Conservation (phyloP, 2,888 invertebrate genomes). For the Oxystoma pomonae region DNA sequence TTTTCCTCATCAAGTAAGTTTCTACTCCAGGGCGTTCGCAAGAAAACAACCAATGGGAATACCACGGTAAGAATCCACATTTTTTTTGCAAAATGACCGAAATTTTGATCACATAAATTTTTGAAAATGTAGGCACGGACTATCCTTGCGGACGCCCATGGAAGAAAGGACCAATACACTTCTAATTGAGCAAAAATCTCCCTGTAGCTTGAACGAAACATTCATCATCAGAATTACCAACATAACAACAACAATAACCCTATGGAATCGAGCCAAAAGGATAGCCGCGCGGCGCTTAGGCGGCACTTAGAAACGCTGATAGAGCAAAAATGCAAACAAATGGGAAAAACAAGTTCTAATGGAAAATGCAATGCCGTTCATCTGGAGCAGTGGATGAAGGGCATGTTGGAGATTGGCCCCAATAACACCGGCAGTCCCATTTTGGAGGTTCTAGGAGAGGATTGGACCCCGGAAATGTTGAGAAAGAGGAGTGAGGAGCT, state of each 20-base stretch:
- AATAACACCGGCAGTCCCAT: slow-evolving; percentile 37
- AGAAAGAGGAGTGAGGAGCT: slow-evolving; percentile 67
- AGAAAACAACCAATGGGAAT: not conserved
- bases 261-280: no score
- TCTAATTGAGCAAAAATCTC: slow-evolving; percentile 7
- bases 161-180: slow-evolving; percentile 3
- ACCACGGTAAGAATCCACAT: not conserved
- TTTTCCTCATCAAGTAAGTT: no score
- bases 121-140: not conserved
- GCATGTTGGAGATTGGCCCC: slow-evolving; percentile 50
- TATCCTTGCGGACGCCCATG: not conserved
- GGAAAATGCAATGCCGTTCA: slow-evolving; percentile 70
- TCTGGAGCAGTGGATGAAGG: slow-evolving; percentile 77
- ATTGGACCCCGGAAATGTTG: slow-evolving; percentile 71
- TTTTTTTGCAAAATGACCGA: not conserved
- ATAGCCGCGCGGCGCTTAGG: slow-evolving; percentile 33
- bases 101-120: not conserved
- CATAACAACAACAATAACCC: not conserved
- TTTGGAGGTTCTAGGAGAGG: slow-evolving; percentile 56
- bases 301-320: slow-evolving; percentile 58
- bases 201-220: not conserved
- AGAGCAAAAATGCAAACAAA: slow-evolving; percentile 60
- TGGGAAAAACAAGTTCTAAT: slow-evolving; percentile 58
- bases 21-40: not conserved
- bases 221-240: not conserved